Evolutionary conservation across 2,888 invertebrate genomes (phyloP).

Genomic region (Andrena fulva): DNA sequence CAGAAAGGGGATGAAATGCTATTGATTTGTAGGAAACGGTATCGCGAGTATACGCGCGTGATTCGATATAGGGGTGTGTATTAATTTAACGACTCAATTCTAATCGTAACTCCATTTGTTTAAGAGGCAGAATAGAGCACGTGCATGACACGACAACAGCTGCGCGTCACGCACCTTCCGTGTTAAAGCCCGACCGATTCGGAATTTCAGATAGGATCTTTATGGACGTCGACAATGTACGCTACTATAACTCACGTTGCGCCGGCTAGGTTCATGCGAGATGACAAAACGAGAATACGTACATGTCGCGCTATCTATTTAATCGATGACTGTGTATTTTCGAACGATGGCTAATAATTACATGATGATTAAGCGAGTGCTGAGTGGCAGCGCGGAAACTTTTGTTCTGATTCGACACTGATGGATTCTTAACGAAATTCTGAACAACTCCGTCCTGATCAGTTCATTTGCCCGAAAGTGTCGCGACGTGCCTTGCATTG

Average conservation of each 20-base stretch:
- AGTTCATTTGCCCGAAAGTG: too few relatives aligned
- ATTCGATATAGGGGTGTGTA: background rate
- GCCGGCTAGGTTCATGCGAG: conserved; percentile 13
- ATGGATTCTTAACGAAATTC: too few relatives aligned
- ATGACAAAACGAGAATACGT: conserved; percentile 23
- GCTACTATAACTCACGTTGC: conserved; percentile 50
- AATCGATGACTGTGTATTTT: background rate
- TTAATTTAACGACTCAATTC: background rate
- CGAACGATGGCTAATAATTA: background rate
- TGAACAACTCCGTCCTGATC: too few relatives aligned
- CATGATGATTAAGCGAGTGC: too few relatives aligned
- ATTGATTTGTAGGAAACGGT: too few relatives aligned
- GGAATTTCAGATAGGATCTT: conserved; percentile 60
- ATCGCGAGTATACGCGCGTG: background rate
- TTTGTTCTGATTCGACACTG: too few relatives aligned
- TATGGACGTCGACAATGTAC: conserved; percentile 47
- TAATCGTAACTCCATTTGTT: conserved; percentile 20
- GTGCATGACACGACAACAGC: conserved; percentile 27
- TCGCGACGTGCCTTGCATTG: too few relatives aligned
- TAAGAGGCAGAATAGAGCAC: conserved; percentile 6
- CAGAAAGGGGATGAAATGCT: too few relatives aligned
- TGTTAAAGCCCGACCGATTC: conserved; percentile 25
- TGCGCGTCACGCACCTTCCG: conserved; percentile 15
- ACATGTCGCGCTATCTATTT: background rate
- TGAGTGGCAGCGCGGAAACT: too few relatives aligned